phyloP scores from a whole-genome alignment of 64 coral and sea anemone genomes.

The Montipora efflorescens region DNA sequence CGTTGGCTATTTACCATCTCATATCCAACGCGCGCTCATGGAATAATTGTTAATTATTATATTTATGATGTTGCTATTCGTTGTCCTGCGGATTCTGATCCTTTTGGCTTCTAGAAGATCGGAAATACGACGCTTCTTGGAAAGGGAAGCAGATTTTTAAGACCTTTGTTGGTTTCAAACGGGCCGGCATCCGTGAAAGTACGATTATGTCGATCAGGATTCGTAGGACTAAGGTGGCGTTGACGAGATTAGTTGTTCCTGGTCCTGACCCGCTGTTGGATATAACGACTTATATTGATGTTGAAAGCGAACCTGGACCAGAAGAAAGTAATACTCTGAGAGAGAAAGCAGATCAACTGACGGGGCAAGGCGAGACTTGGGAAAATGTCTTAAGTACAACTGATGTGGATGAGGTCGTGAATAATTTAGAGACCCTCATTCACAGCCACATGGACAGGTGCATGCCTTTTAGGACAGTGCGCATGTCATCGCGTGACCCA shows the following conservation, averaged over 20 bases:
- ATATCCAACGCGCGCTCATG: too few relatives aligned
- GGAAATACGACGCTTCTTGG: background rate
- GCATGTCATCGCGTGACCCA: too few relatives aligned
- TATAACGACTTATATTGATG: too few relatives aligned
- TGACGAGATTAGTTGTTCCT: background rate
- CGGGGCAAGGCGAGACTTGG: too few relatives aligned
- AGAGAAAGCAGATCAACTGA: background rate
- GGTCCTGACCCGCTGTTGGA: background rate
- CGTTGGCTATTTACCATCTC: too few relatives aligned
- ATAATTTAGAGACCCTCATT: too few relatives aligned
- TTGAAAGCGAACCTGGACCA: too few relatives aligned
- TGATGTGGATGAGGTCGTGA: too few relatives aligned
- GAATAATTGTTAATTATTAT: too few relatives aligned
- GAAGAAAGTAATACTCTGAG: background rate
- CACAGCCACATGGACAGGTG: too few relatives aligned
- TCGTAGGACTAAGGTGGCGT: slow-evolving; percentile 3
- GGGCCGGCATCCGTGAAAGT: background rate
- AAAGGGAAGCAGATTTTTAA: background rate
- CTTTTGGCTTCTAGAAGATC: slow-evolving; percentile 8
- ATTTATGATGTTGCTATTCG: background rate
- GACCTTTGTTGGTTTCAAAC: slow-evolving; percentile 2
- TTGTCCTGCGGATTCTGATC: background rate
- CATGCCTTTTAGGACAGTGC: too few relatives aligned
- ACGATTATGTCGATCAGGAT: background rate
- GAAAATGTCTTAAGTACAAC: too few relatives aligned